A percentile compares a stretch with the other conserved stretches of the same genome.
These are phyloP conservation scores for Pelusios castaneus DNA, from an alignment of 2,113 vertebrate genomes.

Conservation along the genomic window DNA sequence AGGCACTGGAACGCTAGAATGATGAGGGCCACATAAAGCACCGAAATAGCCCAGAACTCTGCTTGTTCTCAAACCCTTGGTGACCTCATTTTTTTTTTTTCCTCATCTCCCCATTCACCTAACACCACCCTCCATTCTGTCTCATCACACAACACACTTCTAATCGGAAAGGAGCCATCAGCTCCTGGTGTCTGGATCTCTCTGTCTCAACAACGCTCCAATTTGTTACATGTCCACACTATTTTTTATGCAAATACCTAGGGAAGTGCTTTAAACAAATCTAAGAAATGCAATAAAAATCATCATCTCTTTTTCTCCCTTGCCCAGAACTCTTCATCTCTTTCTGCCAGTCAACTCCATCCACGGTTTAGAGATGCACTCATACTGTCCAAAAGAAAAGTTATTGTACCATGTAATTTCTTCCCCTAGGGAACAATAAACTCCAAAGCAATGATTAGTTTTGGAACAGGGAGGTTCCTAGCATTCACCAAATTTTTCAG, in stretches of 20 bases:
- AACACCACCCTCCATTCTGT: neutral
- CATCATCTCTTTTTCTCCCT: neutral
- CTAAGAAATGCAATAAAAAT: neutral
- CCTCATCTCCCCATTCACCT: neutral
- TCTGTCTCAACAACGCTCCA: neutral
- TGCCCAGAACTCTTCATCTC: neutral
- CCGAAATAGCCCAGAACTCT: neutral
- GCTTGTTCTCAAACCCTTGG: neutral
- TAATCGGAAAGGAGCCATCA: neutral
- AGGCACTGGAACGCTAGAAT: neutral
- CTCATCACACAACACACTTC: neutral
- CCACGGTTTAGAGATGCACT: neutral
- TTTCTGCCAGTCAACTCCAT: neutral
- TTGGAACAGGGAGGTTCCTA: neutral
- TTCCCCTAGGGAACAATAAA: neutral
- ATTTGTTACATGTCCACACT: neutral
- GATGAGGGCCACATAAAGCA: neutral
- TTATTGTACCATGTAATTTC: neutral
- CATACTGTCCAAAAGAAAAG: too few species aligned
- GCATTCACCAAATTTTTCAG: neutral
- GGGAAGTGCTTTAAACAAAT: neutral
- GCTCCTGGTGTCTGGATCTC: neutral
- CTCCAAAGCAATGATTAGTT: neutral
- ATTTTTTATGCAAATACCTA: neutral
- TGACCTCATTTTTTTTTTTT: neutral